Evolutionary conservation across 2,113 vertebrate genomes (phyloP), one percentile per base, ranked within the genome.

Genomic region (Oenanthe melanoleuca): DNA sequence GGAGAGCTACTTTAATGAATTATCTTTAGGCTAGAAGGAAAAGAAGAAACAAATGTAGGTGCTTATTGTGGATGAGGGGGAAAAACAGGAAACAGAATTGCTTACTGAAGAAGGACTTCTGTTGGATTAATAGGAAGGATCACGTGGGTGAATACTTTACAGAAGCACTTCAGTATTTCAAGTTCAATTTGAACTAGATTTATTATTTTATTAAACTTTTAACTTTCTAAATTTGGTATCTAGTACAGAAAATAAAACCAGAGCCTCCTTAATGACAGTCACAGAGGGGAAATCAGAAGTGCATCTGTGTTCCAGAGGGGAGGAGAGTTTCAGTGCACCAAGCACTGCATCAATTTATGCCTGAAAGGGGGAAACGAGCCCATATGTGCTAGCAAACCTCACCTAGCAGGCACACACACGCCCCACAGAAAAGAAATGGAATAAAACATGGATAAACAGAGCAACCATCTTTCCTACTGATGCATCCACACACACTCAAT

Each of bases 1-100:
- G 78, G 89, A 96, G 91, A 93, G 88, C 94, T 96, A 95, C 95
- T 97, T 97, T 98, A 98, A 98, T 98, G 98, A 98, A 98, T 98
- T 98, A 97, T 98, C 97, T 98, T 96, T 95, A 95, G 97, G 93
- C 97, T 93, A 93, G 75, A 94, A 97, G 95, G 74, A 95, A 94
- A 88, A 97, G 91, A 95, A 94, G 96, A 97, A 98, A 96, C 95
- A 93, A 91, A 94, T 85, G 93, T 92, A 94, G 89, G 91, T 85
- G 80, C 95, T 95, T 85, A 95, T 94, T 93, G 89, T 88, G 86
- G 93, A 80, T 61, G 93, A 93, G 88, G 37, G 74, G 52, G 55
- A 49, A 94, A 96, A 96, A 88, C 70, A 60, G 85, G 19, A 24
- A 72, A 47, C 84, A 89, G 86, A 91, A 89, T 86, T 88, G 95